Percentiles rank a stretch among this genome's conserved stretches.
phyloP scores from a whole-genome alignment of 2,888 invertebrate genomes.

The Troides helena region DNA sequence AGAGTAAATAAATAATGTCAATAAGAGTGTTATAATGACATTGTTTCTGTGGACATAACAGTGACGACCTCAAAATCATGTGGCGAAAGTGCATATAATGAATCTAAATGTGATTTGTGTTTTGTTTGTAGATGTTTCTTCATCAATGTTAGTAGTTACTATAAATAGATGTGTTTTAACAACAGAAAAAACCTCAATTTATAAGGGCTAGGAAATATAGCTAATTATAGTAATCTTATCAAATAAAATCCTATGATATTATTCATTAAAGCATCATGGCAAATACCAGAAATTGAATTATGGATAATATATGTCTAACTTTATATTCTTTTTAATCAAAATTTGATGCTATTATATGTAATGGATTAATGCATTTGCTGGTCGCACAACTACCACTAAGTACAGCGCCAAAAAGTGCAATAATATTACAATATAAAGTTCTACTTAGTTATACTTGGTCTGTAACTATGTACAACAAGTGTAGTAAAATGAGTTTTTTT shows the following conservation, averaged over 20 bases:
- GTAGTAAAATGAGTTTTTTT: too few relatives aligned
- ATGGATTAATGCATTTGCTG: neutral
- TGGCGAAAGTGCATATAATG: neutral
- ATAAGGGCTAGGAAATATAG: neutral
- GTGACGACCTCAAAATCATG: constrained; percentile 5
- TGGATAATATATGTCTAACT: neutral
- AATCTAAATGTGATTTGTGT: constrained; percentile 7
- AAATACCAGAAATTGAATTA: neutral
- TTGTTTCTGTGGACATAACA: constrained; percentile 10
- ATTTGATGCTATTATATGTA: neutral
- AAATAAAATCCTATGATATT: neutral
- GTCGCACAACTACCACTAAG: too few relatives aligned
- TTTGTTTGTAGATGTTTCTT: constrained; percentile 15
- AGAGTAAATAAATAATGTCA: constrained; percentile 11
- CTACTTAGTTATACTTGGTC: too few relatives aligned
- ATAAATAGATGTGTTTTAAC: constrained; percentile 4
- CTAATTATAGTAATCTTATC: neutral
- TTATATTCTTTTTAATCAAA: neutral
- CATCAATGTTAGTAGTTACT: constrained; percentile 12
- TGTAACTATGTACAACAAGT: too few relatives aligned
- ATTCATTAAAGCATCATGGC: neutral
- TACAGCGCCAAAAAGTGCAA: too few relatives aligned
- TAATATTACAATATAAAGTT: too few relatives aligned
- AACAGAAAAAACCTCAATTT: constrained; percentile 26
- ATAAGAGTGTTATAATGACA: constrained; percentile 14